phyloP scores from a whole-genome alignment of 2,888 invertebrate genomes.

The Lomographa bimaculata region DNA sequence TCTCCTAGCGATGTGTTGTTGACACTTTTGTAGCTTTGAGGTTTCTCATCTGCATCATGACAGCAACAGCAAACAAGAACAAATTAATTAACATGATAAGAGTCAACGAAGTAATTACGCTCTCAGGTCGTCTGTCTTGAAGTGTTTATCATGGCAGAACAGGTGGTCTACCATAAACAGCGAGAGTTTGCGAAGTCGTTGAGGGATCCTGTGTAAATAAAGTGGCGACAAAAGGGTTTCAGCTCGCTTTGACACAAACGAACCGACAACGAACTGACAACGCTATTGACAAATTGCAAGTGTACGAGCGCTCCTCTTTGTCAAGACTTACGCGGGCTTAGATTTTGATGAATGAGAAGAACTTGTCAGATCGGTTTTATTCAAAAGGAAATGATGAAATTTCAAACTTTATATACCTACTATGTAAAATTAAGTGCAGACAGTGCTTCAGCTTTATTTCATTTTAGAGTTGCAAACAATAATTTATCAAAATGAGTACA shows the following conservation, averaged over 20 bases:
- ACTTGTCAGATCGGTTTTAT: no score
- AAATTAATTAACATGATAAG: slow-evolving; percentile 17
- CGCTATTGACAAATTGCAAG: slow-evolving; percentile 38
- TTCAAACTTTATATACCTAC: no score
- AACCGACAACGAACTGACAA: slow-evolving; percentile 18
- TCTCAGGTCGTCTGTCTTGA: slow-evolving; percentile 25
- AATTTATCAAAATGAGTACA: no score
- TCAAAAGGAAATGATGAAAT: no score
- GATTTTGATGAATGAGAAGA: no score
- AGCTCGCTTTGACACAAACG: slow-evolving; percentile 34
- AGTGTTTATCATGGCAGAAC: slow-evolving; percentile 47
- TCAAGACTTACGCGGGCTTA: no score
- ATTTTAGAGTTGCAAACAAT: no score
- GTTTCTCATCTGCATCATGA: slow-evolving; percentile 5
- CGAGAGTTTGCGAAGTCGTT: slow-evolving; percentile 50
- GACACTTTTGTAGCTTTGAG: slow-evolving; percentile 2
- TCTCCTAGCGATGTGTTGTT: no score
- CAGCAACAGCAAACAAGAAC: slow-evolving; percentile 7
- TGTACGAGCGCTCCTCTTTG: no score
- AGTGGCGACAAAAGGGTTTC: slow-evolving; percentile 31
- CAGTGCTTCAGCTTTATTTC: no score
- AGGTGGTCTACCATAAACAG: slow-evolving; percentile 54
- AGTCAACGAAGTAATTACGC: slow-evolving; percentile 35
- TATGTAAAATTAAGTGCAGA: no score
- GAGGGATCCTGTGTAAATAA: slow-evolving; percentile 57